Evolutionary conservation across 2,113 vertebrate genomes (phyloP), one percentile per base, ranked within the genome.

Genomic region (Mixornis gularis): DNA sequence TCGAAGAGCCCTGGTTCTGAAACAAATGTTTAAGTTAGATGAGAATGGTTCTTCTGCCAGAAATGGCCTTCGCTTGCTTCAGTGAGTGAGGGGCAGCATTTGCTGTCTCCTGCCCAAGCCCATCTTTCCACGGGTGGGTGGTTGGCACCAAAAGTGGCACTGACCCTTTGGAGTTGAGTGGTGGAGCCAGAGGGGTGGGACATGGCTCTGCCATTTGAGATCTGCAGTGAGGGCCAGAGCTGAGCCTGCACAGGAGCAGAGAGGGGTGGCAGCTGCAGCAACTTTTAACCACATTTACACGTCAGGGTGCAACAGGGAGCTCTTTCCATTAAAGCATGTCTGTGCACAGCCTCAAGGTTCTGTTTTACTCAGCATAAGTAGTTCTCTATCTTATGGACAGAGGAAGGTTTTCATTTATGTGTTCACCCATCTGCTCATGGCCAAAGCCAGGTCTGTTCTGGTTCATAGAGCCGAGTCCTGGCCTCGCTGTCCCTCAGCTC

Each of bases 71-170:
- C 71, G 17, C 40, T 78, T 21, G 2, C 21, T 59, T 64, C 48
- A 68, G 36, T 1, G 6, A 84, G 40, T 10, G 53, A 76, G 34
- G 13, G n/a, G 16, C 1, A 6, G 30, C 7, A 0, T 51, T 78
- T 85, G 25, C 63, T 19, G 4, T 8, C 52, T 69, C 64, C 64
- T 83, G 66, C 44, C 66, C 25, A 17, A 73, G 32, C 10, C 81
- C 11, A 0, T 30, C 60, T 62, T 48, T 62, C 25, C 1, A 1
- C 0, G 3, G 9, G 2, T 7, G 8, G 29, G 46, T 7, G 4
- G 20, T 2, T 46, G 59, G 34, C 26, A 46, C 40, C 77, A 83
- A 62, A 89, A 4, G 24, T 78, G 48, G 15, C 36, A 29, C 36
- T 69, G 64, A 19, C 4, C 1, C 1, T 0, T 0, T 6, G 17